Percentiles rank a stretch among this genome's conserved stretches.
Evolutionary conservation across 2,113 vertebrate genomes (phyloP).

Genomic region (Pollimyrus isidori): DNA sequence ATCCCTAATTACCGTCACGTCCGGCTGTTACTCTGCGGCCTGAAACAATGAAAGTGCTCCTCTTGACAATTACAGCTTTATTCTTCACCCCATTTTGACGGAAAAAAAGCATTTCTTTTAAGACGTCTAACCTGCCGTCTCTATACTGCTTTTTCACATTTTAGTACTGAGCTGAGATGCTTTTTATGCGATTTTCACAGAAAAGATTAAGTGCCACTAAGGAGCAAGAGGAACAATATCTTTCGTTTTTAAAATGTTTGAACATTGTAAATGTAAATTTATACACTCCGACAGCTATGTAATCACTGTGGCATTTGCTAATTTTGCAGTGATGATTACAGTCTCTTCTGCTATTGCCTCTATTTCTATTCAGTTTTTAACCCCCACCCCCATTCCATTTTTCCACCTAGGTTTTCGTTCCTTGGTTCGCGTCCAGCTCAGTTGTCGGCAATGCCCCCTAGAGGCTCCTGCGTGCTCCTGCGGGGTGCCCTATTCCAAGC

Average conservation of each 20-base stretch:
- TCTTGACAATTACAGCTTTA: constrained; percentile 38
- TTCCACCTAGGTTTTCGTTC: neutral
- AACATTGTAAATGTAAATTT: constrained; percentile 3
- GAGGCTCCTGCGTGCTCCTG: neutral
- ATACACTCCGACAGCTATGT: neutral
- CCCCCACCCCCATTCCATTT: neutral
- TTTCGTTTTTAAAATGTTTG: constrained; percentile 7
- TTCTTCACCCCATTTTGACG: neutral
- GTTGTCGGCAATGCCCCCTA: neutral
- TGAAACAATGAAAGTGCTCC: constrained; percentile 49
- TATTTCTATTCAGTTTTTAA: neutral
- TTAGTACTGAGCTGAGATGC: neutral
- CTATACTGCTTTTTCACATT: neutral
- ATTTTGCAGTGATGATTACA: neutral
- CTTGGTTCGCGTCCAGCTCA: neutral
- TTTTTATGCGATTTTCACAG: constrained; percentile 5
- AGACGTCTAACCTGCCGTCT: neutral
- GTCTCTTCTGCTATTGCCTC: constrained; percentile 2
- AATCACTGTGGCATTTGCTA: neutral
- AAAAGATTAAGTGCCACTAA: neutral
- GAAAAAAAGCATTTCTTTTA: neutral
- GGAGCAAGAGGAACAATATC: neutral
- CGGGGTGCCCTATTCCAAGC: neutral
- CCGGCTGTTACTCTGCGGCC: constrained; percentile 57
- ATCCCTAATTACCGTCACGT: constrained; percentile 44